A percentile compares a stretch with the other conserved stretches of the same genome.
These are phyloP conservation scores for Argyra leucocephala DNA, from an alignment of 2,888 invertebrate species.

Conservation along the genomic window DNA sequence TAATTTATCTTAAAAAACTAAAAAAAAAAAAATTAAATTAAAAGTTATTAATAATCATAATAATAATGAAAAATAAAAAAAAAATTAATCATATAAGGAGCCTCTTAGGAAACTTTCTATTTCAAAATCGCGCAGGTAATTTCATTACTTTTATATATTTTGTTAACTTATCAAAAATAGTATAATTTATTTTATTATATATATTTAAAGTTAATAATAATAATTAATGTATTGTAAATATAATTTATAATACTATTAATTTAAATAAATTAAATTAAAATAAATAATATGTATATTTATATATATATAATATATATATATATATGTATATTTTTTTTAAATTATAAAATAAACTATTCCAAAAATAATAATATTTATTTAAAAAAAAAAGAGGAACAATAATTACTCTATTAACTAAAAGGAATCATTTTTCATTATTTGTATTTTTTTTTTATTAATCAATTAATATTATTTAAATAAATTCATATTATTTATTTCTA, in stretches of 20 bases:
- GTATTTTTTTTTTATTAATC: background rate
- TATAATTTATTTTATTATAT: too few relatives aligned
- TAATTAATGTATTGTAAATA: conserved; percentile 11
- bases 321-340: too few relatives aligned
- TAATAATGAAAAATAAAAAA: conserved; percentile 15
- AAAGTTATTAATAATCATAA: conserved; percentile 14
- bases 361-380: background rate
- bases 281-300: conserved; percentile 17
- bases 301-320: conserved; percentile 6
- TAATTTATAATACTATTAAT: conserved; percentile 16
- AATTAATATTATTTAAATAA: background rate
- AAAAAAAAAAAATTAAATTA: background rate
- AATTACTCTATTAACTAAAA: conserved; percentile 18
- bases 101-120: conserved; percentile 44
- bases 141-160: background rate
- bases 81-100: conserved; percentile 29
- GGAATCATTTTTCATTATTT: conserved; percentile 9
- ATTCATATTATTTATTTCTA: background rate
- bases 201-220: background rate
- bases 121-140: conserved; percentile 28
- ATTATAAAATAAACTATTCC: conserved; percentile 1
- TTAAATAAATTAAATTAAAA: conserved; percentile 16
- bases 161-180: too few relatives aligned
- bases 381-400: conserved; percentile 24
- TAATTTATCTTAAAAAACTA: background rate